A percentile compares a stretch with the other conserved stretches of the same genome.
Conservation (phyloP, 2,113 vertebrate species). For the Macquaria ambigua region DNA sequence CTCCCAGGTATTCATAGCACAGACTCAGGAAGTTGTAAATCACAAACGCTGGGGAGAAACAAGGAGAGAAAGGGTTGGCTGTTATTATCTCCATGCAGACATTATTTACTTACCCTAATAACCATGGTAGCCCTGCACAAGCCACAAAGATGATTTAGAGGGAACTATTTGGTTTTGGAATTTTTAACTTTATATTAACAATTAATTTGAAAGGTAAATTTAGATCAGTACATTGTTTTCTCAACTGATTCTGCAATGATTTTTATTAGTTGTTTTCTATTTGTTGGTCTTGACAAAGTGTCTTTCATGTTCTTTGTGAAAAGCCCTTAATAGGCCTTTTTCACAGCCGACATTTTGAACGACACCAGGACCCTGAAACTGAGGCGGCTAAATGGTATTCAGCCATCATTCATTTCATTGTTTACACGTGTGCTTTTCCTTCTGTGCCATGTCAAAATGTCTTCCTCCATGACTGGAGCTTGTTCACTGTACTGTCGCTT, state of each 20-base stretch:
- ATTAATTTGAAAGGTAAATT: background rate
- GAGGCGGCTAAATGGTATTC: background rate
- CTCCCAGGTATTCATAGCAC: constrained; percentile 96
- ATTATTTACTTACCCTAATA: background rate
- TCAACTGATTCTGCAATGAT: background rate
- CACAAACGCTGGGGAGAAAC: constrained; percentile 89
- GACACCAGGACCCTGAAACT: background rate
- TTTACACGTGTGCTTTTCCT: background rate
- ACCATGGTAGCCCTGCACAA: background rate
- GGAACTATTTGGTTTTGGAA: background rate
- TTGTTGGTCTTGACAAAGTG: background rate
- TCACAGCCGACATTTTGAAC: background rate
- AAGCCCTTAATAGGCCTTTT: background rate
- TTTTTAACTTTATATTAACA: background rate
- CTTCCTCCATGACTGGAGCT: background rate
- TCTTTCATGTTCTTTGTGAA: no score
- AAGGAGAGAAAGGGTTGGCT: background rate
- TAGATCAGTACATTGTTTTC: background rate
- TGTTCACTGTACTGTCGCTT: background rate
- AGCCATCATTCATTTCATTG: background rate
- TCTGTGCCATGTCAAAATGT: background rate
- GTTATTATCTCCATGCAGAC: background rate
- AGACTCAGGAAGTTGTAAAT: constrained; percentile 98
- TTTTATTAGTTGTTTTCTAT: background rate
- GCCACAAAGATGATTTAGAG: background rate